Conservation (phyloP, 2,888 invertebrate genomes). For the Nesidiocoris tenuis region DNA sequence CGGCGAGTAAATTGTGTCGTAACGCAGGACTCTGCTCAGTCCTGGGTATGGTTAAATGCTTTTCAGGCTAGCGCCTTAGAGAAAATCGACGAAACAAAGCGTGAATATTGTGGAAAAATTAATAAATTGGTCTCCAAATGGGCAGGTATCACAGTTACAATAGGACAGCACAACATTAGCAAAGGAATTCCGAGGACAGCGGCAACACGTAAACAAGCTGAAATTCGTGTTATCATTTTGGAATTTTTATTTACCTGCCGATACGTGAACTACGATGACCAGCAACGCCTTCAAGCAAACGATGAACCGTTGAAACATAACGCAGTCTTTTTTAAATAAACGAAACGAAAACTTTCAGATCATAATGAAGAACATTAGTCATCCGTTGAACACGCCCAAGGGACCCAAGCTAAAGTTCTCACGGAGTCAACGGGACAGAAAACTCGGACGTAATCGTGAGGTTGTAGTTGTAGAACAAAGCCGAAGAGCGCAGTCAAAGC, state of each 20-base stretch:
- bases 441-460: too few species aligned
- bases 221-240: background rate
- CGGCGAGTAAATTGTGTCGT: too few species aligned
- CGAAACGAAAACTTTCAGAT: slow-evolving; percentile 1
- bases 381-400: slow-evolving; percentile 8
- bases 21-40: too few species aligned
- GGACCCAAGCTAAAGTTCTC: background rate
- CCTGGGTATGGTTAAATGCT: too few species aligned
- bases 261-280: background rate
- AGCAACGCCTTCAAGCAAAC: background rate
- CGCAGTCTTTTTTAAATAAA: background rate
- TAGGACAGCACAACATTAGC: background rate
- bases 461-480: background rate
- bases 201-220: slow-evolving; percentile 1
- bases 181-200: background rate
- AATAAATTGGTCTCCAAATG: too few species aligned
- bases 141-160: too few species aligned
- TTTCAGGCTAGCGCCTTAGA: too few species aligned
- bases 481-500: background rate
- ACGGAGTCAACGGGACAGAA: background rate
- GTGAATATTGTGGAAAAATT: too few species aligned
- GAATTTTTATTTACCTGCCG: background rate
- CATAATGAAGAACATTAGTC: slow-evolving; percentile 1
- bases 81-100: too few species aligned
- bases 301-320: background rate